Evolutionary conservation across 92 coral and sea anemone genomes (phyloP).

Genomic region (Phenganax marumi): DNA sequence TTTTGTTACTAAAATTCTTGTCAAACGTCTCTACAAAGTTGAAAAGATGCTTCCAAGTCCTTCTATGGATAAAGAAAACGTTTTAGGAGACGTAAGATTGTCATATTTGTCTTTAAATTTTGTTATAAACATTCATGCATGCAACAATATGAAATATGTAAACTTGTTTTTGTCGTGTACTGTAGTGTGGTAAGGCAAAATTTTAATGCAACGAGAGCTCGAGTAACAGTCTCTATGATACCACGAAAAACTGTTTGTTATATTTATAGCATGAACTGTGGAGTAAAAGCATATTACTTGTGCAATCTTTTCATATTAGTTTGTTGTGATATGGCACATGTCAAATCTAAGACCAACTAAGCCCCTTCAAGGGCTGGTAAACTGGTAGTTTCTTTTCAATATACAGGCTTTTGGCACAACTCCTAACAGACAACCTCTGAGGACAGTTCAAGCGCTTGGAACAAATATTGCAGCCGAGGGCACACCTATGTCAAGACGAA

Average conservation of each 20-base stretch:
- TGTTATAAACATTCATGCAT: neutral
- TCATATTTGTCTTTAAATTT: neutral
- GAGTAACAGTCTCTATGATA: no score
- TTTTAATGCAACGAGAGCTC: no score
- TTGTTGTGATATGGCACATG: no score
- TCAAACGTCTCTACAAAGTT: neutral
- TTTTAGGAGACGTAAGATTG: slow-evolving; percentile 47
- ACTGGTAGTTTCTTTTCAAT: neutral
- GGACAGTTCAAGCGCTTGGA: slow-evolving; percentile 64
- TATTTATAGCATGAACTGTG: no score
- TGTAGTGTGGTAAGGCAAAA: neutral
- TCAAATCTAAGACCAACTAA: no score
- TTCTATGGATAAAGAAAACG: slow-evolving; percentile 48
- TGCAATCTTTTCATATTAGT: no score
- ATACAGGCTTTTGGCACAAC: slow-evolving; percentile 61
- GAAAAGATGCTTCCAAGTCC: slow-evolving; percentile 41
- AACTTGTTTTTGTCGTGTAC: neutral
- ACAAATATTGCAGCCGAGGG: slow-evolving; percentile 52
- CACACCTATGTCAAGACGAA: neutral
- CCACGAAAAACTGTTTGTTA: no score
- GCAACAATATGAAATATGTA: neutral
- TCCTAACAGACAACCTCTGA: slow-evolving; percentile 80
- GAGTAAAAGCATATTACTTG: no score
- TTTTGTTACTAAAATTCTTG: neutral
- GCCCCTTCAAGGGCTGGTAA: no score